Percentiles rank a stretch among this genome's conserved stretches.
phyloP scores from a whole-genome alignment of 2,797 vertebrate genomes.

The Vipera ursinii region DNA sequence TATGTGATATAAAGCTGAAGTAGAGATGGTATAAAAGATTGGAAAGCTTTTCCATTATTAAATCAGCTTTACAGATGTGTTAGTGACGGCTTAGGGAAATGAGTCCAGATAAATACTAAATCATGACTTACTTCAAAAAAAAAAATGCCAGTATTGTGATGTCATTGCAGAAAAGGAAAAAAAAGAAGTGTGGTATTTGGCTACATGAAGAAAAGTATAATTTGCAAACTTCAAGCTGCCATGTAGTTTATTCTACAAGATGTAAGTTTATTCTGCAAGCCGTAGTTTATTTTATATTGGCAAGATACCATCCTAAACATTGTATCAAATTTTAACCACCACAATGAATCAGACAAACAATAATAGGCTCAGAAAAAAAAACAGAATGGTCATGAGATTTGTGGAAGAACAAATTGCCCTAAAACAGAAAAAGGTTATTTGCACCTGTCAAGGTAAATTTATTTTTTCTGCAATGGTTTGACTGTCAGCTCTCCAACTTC shows the following conservation, averaged over 20 bases:
- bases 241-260: neutral
- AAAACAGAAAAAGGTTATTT: neutral
- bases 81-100: neutral
- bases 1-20: neutral
- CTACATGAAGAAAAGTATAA: neutral
- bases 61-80: neutral
- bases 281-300: neutral
- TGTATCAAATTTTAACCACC: neutral
- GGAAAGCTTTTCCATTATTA: neutral
- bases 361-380: neutral
- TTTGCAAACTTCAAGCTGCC: neutral
- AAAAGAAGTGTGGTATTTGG: neutral
- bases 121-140: neutral
- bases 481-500: neutral
- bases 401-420: neutral
- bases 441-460: neutral
- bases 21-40: neutral
- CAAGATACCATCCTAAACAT: neutral
- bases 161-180: neutral
- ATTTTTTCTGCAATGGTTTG: neutral
- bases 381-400: neutral
- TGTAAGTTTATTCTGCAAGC: neutral
- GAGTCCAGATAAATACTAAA: neutral
- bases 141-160: neutral
- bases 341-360: neutral